phyloP scores from a whole-genome alignment of 2,888 invertebrate species.

The Torymus auratus region DNA sequence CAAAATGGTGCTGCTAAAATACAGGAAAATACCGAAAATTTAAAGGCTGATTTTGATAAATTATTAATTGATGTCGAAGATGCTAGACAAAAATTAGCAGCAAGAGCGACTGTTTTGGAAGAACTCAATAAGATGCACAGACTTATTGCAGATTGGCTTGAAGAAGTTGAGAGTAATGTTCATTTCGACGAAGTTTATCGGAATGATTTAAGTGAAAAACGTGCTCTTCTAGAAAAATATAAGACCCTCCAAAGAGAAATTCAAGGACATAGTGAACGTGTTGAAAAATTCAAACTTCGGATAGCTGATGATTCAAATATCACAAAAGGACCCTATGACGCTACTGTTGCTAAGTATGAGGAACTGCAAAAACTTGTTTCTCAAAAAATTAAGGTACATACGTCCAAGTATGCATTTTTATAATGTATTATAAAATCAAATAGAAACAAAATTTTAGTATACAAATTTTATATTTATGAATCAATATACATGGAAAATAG shows the following conservation, averaged over 20 bases:
- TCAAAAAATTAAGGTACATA: conserved; percentile 82
- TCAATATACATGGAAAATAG: too few species aligned
- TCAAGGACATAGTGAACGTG: conserved; percentile 86
- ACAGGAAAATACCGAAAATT: conserved; percentile 92
- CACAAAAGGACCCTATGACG: conserved; percentile 83
- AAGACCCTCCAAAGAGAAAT: conserved; percentile 90
- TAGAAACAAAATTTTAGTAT: too few species aligned
- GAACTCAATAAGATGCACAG: conserved; percentile 91
- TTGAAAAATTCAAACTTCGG: conserved; percentile 86
- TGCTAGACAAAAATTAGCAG: conserved; percentile 85
- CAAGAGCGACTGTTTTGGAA: conserved; percentile 87
- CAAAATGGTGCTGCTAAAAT: conserved; percentile 92
- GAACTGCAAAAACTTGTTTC: conserved; percentile 82
- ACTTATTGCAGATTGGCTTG: conserved; percentile 90
- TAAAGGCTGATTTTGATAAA: conserved; percentile 94
- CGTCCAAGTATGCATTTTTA: conserved; percentile 67
- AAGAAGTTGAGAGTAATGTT: conserved; percentile 91
- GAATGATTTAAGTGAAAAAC: conserved; percentile 94
- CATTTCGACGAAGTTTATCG: conserved; percentile 85
- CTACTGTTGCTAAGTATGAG: conserved; percentile 85
- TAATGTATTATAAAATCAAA: background rate
- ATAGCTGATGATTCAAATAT: conserved; percentile 84
- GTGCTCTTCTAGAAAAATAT: conserved; percentile 91
- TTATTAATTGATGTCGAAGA: conserved; percentile 89
- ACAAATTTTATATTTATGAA: too few species aligned